phyloP scores from a whole-genome alignment of 2,113 vertebrate species.

The Cyanistes caeruleus region DNA sequence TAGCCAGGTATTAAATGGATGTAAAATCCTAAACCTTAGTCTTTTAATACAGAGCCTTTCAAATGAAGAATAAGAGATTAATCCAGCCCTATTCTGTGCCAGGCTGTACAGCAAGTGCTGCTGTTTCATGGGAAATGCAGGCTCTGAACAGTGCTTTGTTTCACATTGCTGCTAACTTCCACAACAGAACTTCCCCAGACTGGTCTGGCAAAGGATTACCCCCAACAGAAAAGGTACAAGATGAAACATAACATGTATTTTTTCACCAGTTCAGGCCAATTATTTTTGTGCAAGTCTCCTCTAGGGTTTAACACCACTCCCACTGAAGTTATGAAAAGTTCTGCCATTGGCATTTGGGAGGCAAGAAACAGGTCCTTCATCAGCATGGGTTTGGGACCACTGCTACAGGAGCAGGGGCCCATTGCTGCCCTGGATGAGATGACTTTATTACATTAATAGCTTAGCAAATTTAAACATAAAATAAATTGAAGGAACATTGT shows the following conservation, averaged over 20 bases:
- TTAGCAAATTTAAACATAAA: neutral
- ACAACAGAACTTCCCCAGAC: accelerated
- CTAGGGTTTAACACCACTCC: neutral
- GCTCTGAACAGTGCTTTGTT: neutral
- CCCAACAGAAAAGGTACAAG: neutral
- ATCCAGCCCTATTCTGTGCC: neutral
- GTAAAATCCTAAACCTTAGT: constrained; percentile 59
- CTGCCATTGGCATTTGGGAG: accelerated
- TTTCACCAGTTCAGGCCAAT: neutral
- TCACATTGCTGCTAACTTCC: neutral
- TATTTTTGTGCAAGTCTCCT: neutral
- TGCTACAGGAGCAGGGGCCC: neutral
- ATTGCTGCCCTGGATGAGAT: neutral
- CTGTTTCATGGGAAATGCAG: neutral
- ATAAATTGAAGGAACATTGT: neutral
- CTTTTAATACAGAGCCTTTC: constrained; percentile 46
- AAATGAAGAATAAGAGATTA: constrained; percentile 55
- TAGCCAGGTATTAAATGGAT: constrained; percentile 52
- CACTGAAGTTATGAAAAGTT: neutral
- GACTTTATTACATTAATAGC: neutral
- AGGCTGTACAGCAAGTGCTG: neutral
- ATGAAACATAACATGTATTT: accelerated
- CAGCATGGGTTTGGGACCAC: neutral
- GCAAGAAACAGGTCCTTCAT: neutral
- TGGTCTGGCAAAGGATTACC: neutral